These are phyloP conservation scores for Parnassius glacialis DNA, from an alignment of 2,888 invertebrate species.

Conservation along the genomic window DNA sequence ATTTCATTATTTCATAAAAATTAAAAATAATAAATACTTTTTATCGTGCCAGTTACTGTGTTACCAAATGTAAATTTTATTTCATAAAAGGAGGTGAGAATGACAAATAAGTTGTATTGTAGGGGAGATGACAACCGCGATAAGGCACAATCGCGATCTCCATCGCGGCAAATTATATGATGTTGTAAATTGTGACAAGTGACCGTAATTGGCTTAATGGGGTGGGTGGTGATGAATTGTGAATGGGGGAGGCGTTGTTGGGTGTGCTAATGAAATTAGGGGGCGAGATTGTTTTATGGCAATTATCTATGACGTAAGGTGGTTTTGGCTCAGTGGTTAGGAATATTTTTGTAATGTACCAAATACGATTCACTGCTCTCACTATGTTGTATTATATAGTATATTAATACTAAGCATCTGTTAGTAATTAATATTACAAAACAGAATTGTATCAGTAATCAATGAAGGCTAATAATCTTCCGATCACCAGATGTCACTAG, in stretches of 20 bases:
- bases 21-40: background rate
- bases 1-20: background rate
- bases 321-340: no score
- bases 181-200: constrained; percentile 34
- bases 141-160: constrained; percentile 12
- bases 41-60: background rate
- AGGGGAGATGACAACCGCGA: constrained; percentile 21
- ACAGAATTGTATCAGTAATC: no score
- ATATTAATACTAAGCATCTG: no score
- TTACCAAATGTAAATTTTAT: background rate
- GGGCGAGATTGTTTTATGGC: constrained; percentile 8
- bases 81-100: constrained; percentile 34
- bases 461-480: no score
- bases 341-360: no score
- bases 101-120: constrained; percentile 29
- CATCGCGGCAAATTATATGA: constrained; percentile 32
- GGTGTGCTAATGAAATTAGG: constrained; percentile 10
- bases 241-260: background rate
- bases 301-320: background rate
- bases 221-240: constrained; percentile 19
- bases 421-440: no score
- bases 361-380: no score
- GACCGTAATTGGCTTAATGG: constrained; percentile 33
- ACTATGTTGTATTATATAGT: no score
- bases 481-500: no score